Base-by-base conservation (phyloP, 2,888 invertebrate species). In the Acanthosepion lycidas region DNA sequence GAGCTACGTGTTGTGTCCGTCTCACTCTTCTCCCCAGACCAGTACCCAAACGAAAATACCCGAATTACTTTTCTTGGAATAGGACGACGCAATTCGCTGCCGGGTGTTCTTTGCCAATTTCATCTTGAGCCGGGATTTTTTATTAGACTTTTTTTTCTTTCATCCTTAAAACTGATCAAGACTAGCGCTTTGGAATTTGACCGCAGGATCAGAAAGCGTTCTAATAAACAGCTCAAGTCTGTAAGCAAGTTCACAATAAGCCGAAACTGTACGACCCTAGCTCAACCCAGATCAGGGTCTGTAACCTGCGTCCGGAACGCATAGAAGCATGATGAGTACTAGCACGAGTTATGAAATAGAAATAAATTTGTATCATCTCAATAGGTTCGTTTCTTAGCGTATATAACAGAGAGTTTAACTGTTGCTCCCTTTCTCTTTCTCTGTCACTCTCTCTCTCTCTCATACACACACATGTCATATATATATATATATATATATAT, bases 171-270 rank as follows among this genome's bases (percentile, higher is more conserved):
- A 78, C 28, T 78, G n/a, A 78, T n/a, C 78, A n/a, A 59, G 59
- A 23, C 59, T 59, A 18, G 6, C 28, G 64, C 28, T 28, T 12
- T 26, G 15, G 28, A 78, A 78, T 78, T 78, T 78, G 78, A 78
- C 78, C 78, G 78, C 78, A n/a, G 78, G 78, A 78, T 78, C 78
- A 78, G 78, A 78, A 78, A n/a, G 78, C 78, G 78, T 28, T 78
- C 78, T 9, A 78, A 28, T 78, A 78, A 78, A 78, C 78, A 15
- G 78, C 28, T 78, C 78, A 78, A 78, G 4, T 78, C 78, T 42
- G 28, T n/a, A n/a, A 78, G 15, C 78, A 78, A 78, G 78, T 78
- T 78, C 78, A 78, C n/a, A 59, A 8, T 78, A 15, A 78, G 18
- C 78, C 15, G 20, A 28, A 78, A n/a, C 78, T 78, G 78, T n/a